Percentiles rank a stretch among this genome's conserved stretches.
Evolutionary conservation across 2,888 invertebrate species (phyloP).

Genomic region (Cerceris ruficornis): DNA sequence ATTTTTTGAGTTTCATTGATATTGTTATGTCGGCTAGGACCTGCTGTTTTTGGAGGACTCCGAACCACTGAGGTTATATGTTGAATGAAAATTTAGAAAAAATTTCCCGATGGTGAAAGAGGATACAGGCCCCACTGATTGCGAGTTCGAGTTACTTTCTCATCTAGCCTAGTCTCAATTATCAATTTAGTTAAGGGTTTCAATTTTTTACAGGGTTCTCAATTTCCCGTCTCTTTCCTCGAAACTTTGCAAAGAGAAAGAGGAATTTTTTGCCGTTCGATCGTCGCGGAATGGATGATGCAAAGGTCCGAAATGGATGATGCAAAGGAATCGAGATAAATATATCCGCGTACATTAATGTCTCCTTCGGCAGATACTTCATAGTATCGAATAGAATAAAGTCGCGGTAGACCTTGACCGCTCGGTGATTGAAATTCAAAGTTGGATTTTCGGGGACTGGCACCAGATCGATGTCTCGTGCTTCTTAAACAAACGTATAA

Average conservation of each 20-base stretch:
- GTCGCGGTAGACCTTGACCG: constrained; percentile 65
- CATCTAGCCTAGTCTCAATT: no score
- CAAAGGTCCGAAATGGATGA: no score
- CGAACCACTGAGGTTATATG: no score
- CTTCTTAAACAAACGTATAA: constrained; percentile 72
- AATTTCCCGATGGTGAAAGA: not conserved
- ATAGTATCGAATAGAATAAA: constrained; percentile 41
- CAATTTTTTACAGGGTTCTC: no score
- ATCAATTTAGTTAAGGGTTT: no score
- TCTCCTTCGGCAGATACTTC: not conserved
- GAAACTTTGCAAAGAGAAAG: no score
- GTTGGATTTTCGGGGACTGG: constrained; percentile 66
- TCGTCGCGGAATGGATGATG: not conserved
- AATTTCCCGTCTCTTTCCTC: no score
- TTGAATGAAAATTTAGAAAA: no score
- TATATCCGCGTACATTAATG: constrained; percentile 6
- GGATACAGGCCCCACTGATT: not conserved
- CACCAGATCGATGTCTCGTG: constrained; percentile 65
- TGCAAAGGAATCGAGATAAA: not conserved
- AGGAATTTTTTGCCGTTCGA: no score
- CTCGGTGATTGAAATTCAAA: constrained; percentile 72
- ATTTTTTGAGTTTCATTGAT: no score
- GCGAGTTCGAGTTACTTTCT: not conserved
- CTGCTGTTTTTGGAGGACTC: no score
- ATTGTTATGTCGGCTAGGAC: no score